These are phyloP conservation scores for Phaedon cochleariae DNA, from an alignment of 2,888 invertebrate genomes.

Conservation along the genomic window DNA sequence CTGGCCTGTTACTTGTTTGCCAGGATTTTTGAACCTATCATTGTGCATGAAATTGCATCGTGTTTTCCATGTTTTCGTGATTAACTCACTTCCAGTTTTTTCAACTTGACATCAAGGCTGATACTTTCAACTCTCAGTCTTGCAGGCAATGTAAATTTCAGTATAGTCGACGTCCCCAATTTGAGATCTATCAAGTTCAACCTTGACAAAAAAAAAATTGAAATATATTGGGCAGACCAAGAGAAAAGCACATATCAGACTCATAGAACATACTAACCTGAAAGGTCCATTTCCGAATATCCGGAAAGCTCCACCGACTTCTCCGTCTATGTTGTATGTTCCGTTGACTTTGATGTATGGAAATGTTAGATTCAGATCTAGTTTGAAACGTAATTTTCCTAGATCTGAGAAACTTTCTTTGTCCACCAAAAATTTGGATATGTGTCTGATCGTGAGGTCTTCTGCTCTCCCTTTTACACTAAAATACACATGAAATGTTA, in stretches of 20 bases:
- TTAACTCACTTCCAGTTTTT: conserved; percentile 52
- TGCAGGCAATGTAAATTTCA: conserved; percentile 50
- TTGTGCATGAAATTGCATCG: too few species aligned
- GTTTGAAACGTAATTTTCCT: conserved; percentile 50
- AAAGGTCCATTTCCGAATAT: conserved; percentile 60
- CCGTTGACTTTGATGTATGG: conserved; percentile 58
- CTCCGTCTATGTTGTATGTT: conserved; percentile 57
- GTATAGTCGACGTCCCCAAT: conserved; percentile 53
- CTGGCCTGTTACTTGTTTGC: too few species aligned
- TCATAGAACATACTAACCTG: conserved; percentile 51
- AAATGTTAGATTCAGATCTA: conserved; percentile 59
- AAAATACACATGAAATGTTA: conserved; percentile 38
- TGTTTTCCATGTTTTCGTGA: background rate
- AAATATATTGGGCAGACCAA: background rate
- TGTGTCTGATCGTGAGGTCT: conserved; percentile 56
- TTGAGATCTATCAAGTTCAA: conserved; percentile 55
- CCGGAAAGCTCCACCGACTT: conserved; percentile 55
- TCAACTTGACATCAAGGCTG: conserved; percentile 54
- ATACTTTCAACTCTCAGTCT: conserved; percentile 49
- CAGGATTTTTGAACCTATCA: too few species aligned
- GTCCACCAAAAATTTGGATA: conserved; percentile 58
- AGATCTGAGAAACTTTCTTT: conserved; percentile 55
- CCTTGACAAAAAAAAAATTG: conserved; percentile 45
- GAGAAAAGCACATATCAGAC: background rate
- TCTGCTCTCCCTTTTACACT: conserved; percentile 57